Base-by-base conservation (phyloP, 1,140 invertebrate species). In the Drosophila orena region DNA sequence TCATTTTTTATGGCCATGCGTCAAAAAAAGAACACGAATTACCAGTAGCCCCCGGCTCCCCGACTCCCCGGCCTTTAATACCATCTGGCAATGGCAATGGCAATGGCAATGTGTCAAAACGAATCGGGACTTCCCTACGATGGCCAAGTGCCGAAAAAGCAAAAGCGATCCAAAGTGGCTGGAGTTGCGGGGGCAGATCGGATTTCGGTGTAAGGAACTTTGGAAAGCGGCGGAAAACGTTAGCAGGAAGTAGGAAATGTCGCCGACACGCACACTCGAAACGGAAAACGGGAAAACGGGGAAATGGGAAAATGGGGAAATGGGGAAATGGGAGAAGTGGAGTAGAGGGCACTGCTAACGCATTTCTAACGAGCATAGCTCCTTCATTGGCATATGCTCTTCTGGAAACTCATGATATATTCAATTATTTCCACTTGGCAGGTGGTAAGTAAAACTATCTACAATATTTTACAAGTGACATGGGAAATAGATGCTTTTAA, bases 1-100 rank as follows among this genome's bases (percentile, higher is more conserved):
- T 86, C 83, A 86, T 86, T 86, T 88, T 88, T 86, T 86, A 86
- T 83, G 75, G 83, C 62, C 83, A 83, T 76, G 78, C 79, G 83
- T 86, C 83, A 88, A 88, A 88, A 86, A 83, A 77, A 62, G 81
- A 77, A 72, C 56, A 54, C 61, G 70, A 81, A 43, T 62, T 65
- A 22, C 46, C 38, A 30, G 38, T 20, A 27, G 59, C 20, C 42
- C 37, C 30, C 27, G 5, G 24, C 5, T n/a, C 24, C 37, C 30
- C 27, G 5, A 20, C 5, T n/a, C 24, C 46, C 27, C 12, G 12
- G 35, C 30, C 49, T 52, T 50, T 22, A 43, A 56, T 35, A 14
- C 47, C 27, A 35, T 34, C 50, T 37, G 61, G 20, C 71, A 69
- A 61, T 73, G 77, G 57, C 81, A 78, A 88, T 37, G 61, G 20